A percentile compares a stretch with the other conserved stretches of the same genome.
phyloP scores from a whole-genome alignment of 2,797 vertebrate species.

The Parotocinclus haroldoi region DNA sequence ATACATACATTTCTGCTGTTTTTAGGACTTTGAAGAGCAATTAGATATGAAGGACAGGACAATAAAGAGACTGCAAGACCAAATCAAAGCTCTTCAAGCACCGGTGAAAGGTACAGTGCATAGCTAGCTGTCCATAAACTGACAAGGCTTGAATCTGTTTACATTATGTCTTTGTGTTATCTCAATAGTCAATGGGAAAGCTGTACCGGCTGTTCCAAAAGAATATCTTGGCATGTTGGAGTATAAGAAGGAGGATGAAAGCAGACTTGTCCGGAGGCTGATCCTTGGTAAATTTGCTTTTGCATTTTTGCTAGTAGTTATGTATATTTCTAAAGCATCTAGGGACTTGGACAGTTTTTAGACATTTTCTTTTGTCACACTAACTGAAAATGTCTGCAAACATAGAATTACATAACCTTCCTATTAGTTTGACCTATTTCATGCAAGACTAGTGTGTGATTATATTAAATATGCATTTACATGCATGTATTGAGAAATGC shows the following conservation, averaged over 20 bases:
- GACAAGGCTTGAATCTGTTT: background rate
- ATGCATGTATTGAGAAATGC: no score
- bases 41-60: slow-evolving; percentile 86
- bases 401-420: no score
- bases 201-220: slow-evolving; percentile 62
- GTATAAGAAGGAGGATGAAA: slow-evolving; percentile 84
- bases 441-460: no score
- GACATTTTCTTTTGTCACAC: no score
- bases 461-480: no score
- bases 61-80: slow-evolving; percentile 87
- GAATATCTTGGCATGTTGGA: slow-evolving; percentile 95
- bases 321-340: background rate
- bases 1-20: slow-evolving; percentile 13
- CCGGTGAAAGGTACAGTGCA: slow-evolving; percentile 76
- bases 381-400: no score
- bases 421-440: no score
- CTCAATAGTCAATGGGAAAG: slow-evolving; percentile 69
- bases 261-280: slow-evolving; percentile 81
- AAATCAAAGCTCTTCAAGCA: slow-evolving; percentile 83
- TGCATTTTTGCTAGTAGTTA: background rate
- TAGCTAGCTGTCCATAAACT: slow-evolving; percentile 1
- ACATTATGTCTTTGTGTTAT: slow-evolving; percentile 21
- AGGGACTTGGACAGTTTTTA: no score
- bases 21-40: slow-evolving; percentile 90
- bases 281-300: slow-evolving; percentile 78